Base-by-base conservation (phyloP, 2,797 vertebrate species). In the Gymnothorax reevesii region DNA sequence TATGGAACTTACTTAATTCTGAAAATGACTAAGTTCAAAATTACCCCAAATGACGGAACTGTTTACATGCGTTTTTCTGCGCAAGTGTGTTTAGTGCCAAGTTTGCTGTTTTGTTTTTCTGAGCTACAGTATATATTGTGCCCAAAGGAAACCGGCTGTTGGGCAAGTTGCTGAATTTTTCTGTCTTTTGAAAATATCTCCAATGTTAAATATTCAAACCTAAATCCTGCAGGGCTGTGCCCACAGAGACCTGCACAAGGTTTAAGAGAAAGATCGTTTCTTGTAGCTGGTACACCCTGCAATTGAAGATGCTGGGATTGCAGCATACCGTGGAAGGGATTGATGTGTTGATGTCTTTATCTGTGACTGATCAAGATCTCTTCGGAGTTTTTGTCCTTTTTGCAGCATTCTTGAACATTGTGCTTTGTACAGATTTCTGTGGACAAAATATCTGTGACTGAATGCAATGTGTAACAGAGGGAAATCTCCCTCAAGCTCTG, bases 51-150 rank as follows among this genome's bases (percentile, higher is more conserved):
- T 77, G 77, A 80, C 52, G 77, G 77, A 25, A 9, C 77, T 80
- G 77, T 80, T 80, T 80, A 80, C 77, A 54, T 80, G 77, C 55
- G n/a, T 22, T 79, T 49, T 80, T 52, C 52, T 52, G n/a, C 77
- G 55, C 0, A 55, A 54, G 77, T 55, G 52, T 55, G 77, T 80
- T n/a, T 80, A 54, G 77, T 80, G 77, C 77, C 77, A 80, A 55
- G 49, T 80, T 52, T 55, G 49, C 77, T 80, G 52, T 80, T 22
- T 55, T 54, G n/a, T 54, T 77, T 42, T 42, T 42, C 33, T 77
- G 33, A 77, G 33, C 42, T 73, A 42, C 13, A 52, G 73, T 77
- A 42, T 79, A 49, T 79, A 80, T 80, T 80, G 77, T 54, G 8
- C 13, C 77, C 49, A 13, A 12, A 4, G 42, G 73, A 80, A 55